Evolutionary conservation across 2,797 vertebrate genomes (phyloP).

Genomic region (Brachymystax lenok): DNA sequence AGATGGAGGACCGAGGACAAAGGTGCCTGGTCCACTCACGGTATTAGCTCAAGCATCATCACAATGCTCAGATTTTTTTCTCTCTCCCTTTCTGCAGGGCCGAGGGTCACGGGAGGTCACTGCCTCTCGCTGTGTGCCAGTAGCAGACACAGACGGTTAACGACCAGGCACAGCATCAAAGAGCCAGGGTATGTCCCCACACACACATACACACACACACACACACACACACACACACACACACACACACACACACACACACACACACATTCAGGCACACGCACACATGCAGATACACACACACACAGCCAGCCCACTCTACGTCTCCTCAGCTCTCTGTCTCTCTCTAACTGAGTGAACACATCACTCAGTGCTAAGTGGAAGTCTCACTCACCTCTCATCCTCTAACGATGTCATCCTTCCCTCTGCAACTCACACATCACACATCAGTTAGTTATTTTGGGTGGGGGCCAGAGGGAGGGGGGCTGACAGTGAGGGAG

Average conservation of each 20-base stretch:
- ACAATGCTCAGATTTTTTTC: constrained; percentile 17
- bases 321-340: constrained; percentile 9
- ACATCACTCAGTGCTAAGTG: constrained; percentile 79
- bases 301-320: constrained; percentile 6
- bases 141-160: constrained; percentile 1
- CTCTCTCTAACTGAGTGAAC: constrained; percentile 42
- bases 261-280: constrained; percentile 11
- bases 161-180: background rate
- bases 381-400: constrained; percentile 67
- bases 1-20: background rate
- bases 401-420: constrained; percentile 42
- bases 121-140: constrained; percentile 20
- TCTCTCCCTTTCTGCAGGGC: background rate
- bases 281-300: constrained; percentile 14
- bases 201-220: background rate
- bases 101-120: background rate
- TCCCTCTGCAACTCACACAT: constrained; percentile 66
- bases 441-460: constrained; percentile 79
- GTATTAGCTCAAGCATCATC: background rate
- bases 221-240: constrained; percentile 7
- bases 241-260: constrained; percentile 15
- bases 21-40: background rate
- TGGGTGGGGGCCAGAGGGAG: constrained; percentile 48
- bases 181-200: constrained; percentile 31
- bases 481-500: constrained; percentile 81